Base-by-base conservation (phyloP, 2,888 invertebrate species). In the Tiphia femorata region DNA sequence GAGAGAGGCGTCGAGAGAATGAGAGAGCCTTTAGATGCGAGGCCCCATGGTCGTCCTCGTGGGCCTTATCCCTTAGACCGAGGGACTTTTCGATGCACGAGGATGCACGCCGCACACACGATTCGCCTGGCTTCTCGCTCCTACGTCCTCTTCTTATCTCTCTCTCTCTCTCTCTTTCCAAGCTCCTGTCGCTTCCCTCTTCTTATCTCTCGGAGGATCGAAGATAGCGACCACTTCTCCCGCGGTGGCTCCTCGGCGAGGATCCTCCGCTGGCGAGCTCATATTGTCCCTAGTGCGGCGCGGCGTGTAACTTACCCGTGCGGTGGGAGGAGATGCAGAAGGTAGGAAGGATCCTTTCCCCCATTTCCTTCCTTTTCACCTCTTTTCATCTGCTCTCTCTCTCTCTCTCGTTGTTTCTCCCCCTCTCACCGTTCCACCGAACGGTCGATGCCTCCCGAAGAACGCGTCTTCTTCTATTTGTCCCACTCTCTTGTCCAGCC, bases 191-290 rank as follows among this genome's bases (percentile, higher is more conserved):
- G 64, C 59, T 49, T 64, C 54, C 50, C 17, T 16, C 14, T 12
- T 21, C 74, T 81, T 81, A 82, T 82, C 82, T 81, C 50, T 33
- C 37, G 64, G 64, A 72, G 74, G 77, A 82, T 82, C 82, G 76
- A 64, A 81, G 81, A 82, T 81, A 80, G 77, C 76, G 75, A 72
- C 70, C 66, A 50, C 68, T 56, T 52, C 51, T 52, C 46, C 37
- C 53, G 60, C 62, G 62, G 64, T 66, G 65, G 68, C 70, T 67
- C 59, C 67, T 66, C 55, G 59, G n/a, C 61, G 60, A 48, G 58
- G 56, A 55, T 59, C 62, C 57, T n/a, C n/a, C n/a, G n/a, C n/a
- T n/a, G 41, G 41, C 27, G 68, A 41, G 72, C 73, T 81, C 81
- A 79, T 80, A 82, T 81, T 80, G 81, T 81, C 77, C 75, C 72